Base-by-base conservation (phyloP, 2,888 invertebrate genomes). In the Koerneria pararmatus region DNA sequence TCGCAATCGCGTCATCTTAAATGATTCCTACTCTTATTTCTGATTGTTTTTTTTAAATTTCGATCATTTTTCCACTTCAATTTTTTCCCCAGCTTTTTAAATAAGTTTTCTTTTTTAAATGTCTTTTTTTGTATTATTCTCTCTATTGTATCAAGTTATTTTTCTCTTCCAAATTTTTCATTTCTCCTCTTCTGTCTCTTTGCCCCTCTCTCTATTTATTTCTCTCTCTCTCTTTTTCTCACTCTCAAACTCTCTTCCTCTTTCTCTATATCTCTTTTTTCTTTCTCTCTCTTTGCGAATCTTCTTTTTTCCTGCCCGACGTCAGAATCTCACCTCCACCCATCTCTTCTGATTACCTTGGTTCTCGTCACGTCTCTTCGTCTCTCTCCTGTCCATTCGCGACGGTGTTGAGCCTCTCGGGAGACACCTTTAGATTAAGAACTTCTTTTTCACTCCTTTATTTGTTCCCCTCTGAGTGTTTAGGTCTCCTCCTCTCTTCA, bases 401-500 rank as follows among this genome's bases (percentile, higher is more conserved):
- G n/a, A n/a, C n/a, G n/a, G n/a, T n/a, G n/a, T n/a, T n/a, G n/a
- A n/a, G n/a, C n/a, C n/a, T n/a, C n/a, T n/a, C n/a, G n/a, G n/a
- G n/a, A n/a, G n/a, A n/a, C n/a, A n/a, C n/a, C n/a, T n/a, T n/a
- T n/a, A n/a, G n/a, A n/a, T n/a, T n/a, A n/a, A n/a, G n/a, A n/a
- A n/a, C n/a, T n/a, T n/a, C n/a, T n/a, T n/a, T n/a, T n/a, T n/a
- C n/a, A n/a, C n/a, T n/a, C n/a, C n/a, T n/a, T n/a, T n/a, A n/a
- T n/a, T n/a, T n/a, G n/a, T n/a, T 27, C 6, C 57, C 35, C 57
- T 58, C 46, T 46, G 48, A 32, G 51, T 51, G 35, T 53, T 51
- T 62, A 37, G 27, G 22, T 49, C 35, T 37, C 48, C 32, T 51
- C 51, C 48, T 22, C 32, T n/a, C 49, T 51, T 62, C 62, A 35